A percentile compares a stretch with the other conserved stretches of the same genome.
Conservation (phyloP, 2,888 invertebrate genomes). For the Chrysolina haemoptera region DNA sequence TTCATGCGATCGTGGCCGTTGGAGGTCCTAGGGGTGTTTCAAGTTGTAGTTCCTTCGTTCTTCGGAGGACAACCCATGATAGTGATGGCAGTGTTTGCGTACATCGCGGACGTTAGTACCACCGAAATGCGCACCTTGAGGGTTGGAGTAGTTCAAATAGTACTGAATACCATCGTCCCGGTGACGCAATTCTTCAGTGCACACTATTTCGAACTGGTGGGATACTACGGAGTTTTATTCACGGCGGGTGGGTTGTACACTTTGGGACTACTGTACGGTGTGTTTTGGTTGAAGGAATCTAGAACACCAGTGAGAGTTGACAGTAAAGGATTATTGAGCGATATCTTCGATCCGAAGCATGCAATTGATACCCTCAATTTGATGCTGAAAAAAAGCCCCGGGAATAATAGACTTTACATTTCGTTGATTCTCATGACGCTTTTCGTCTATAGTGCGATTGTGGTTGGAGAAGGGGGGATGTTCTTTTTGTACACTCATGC, state of each 20-base stretch:
- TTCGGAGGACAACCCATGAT: conserved; percentile 73
- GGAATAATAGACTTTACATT: conserved; percentile 59
- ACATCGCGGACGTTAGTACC: conserved; percentile 70
- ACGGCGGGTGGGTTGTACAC: conserved; percentile 59
- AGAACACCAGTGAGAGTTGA: conserved; percentile 45
- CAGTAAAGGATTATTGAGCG: conserved; percentile 57
- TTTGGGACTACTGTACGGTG: conserved; percentile 62
- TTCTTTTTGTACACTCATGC: conserved; percentile 74
- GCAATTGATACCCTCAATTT: conserved; percentile 64
- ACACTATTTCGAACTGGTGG: conserved; percentile 59
- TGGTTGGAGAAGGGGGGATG: conserved; percentile 74
- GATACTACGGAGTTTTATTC: conserved; percentile 62
- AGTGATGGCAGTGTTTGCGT: conserved; percentile 67
- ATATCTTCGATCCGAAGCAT: conserved; percentile 64
- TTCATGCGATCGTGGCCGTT: conserved; percentile 73
- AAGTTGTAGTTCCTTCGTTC: conserved; percentile 73
- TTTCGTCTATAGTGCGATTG: conserved; percentile 58
- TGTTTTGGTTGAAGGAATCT: conserved; percentile 64
- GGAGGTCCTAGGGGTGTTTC: conserved; percentile 72
- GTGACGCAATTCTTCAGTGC: conserved; percentile 62
- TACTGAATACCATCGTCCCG: conserved; percentile 60
- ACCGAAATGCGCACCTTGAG: conserved; percentile 75
- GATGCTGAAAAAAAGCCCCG: conserved; percentile 58
- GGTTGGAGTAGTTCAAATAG: conserved; percentile 73
- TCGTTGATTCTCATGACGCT: conserved; percentile 58